Evolutionary conservation across 2,113 vertebrate genomes (phyloP).

Genomic region (Melozone crissalis): DNA sequence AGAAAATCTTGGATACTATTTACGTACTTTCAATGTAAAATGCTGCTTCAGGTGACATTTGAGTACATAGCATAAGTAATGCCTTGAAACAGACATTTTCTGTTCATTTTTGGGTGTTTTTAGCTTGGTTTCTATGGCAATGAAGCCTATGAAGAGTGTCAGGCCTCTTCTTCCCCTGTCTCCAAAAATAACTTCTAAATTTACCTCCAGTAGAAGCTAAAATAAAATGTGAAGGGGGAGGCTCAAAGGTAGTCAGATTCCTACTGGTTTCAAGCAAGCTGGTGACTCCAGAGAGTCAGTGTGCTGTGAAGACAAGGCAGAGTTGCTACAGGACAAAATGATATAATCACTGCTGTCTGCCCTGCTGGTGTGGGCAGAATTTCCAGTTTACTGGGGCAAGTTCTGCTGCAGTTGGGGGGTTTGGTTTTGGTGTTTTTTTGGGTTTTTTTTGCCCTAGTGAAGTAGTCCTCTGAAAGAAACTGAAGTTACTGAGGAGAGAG

Average conservation of each 20-base stretch:
- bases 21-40: background rate
- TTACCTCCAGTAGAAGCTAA: background rate
- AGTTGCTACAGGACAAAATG: background rate
- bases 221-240: background rate
- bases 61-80: background rate
- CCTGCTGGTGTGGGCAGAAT: background rate
- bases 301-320: background rate
- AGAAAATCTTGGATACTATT: background rate
- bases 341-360: background rate
- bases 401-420: background rate
- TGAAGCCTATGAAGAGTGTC: slow-evolving; percentile 12
- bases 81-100: background rate
- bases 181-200: slow-evolving; percentile 52
- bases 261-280: background rate
- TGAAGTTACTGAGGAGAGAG: background rate
- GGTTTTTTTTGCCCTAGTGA: background rate
- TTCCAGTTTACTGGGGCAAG: background rate
- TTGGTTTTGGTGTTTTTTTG: background rate
- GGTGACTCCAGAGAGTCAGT: background rate
- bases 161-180: slow-evolving; percentile 2
- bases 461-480: background rate
- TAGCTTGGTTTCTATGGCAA: slow-evolving; percentile 56
- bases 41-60: background rate
- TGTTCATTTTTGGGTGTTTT: slow-evolving; percentile 42
- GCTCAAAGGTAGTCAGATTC: background rate